Conservation (phyloP, 2,888 invertebrate genomes). For the Drosophila engyochracea region DNA sequence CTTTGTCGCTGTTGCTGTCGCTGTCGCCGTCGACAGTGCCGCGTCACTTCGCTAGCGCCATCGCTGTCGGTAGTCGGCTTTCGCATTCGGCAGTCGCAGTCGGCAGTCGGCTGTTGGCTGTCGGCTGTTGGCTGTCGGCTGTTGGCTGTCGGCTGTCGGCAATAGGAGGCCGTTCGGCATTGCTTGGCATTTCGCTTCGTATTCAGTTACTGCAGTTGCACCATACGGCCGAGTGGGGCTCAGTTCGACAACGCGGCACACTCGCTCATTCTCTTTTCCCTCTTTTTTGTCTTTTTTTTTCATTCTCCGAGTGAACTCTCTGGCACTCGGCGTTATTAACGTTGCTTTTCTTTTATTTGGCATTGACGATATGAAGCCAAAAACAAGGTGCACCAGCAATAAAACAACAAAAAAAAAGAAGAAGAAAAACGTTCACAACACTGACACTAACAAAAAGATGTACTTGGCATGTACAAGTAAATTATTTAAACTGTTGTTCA, state of each 20-base stretch:
- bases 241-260: conserved; percentile 9
- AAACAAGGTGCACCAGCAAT: conserved; percentile 37
- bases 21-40: conserved; percentile 4
- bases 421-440: conserved; percentile 13
- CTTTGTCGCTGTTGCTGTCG: conserved; percentile 2
- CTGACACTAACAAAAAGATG: conserved; percentile 11
- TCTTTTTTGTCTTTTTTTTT: background rate
- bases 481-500: conserved; percentile 23
- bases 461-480: conserved; percentile 26
- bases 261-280: conserved; percentile 6
- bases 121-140: conserved; percentile 10
- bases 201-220: conserved; percentile 57
- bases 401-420: background rate
- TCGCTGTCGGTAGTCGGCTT: conserved; percentile 23
- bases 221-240: conserved; percentile 32
- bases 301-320: conserved; percentile 28
- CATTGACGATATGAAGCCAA: conserved; percentile 59
- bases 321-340: conserved; percentile 46
- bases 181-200: conserved; percentile 35
- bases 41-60: conserved; percentile 3
- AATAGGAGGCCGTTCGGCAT: conserved; percentile 28
- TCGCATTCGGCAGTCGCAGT: conserved; percentile 8
- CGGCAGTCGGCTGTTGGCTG: conserved; percentile 16
- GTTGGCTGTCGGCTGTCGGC: conserved; percentile 6
- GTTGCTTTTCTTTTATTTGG: conserved; percentile 63